Percentiles rank a stretch among this genome's conserved stretches.
These are phyloP conservation scores for Tangara arthus DNA, from an alignment of 2,797 vertebrate species.

Conservation along the genomic window DNA sequence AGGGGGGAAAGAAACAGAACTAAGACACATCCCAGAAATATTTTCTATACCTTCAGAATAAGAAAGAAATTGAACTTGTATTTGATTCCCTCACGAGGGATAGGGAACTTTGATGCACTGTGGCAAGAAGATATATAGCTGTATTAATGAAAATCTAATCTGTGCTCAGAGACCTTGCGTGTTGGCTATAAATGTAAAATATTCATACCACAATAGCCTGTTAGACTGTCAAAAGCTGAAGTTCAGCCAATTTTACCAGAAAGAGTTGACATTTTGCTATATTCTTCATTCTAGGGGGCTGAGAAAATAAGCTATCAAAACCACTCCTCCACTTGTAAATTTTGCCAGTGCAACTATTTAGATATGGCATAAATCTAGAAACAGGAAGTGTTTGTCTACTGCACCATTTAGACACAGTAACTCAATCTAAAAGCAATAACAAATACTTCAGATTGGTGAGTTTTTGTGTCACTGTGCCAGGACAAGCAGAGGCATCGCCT, in stretches of 20 bases:
- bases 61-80: neutral
- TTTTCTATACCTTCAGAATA: neutral
- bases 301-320: conserved; percentile 23
- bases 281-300: neutral
- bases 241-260: conserved; percentile 30
- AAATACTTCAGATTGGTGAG: neutral
- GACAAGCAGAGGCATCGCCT: neutral
- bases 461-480: neutral
- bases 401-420: neutral
- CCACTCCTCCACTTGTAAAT: neutral
- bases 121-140: neutral
- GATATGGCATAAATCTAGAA: neutral
- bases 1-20: neutral
- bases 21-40: neutral
- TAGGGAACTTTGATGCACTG: neutral
- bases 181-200: conserved; percentile 23
- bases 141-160: conserved; percentile 31
- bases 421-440: neutral
- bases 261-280: conserved; percentile 25
- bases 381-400: neutral
- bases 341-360: neutral
- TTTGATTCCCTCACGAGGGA: neutral
- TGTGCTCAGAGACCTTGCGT: conserved; percentile 8
- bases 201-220: conserved; percentile 34
- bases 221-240: conserved; percentile 27